Base-by-base conservation (phyloP, 2,113 vertebrate species). In the Labeo rohita region DNA sequence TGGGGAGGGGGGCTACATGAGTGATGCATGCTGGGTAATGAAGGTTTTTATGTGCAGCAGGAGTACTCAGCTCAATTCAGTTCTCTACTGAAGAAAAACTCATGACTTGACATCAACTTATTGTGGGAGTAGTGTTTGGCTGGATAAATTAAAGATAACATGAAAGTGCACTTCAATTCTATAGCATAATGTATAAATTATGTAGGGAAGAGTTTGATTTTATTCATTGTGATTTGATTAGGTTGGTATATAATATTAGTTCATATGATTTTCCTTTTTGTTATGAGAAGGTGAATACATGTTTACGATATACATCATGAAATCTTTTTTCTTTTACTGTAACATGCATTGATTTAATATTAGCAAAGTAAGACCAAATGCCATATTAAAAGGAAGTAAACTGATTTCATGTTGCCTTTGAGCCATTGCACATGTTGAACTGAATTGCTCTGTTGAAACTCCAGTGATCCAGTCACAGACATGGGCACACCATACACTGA, bases 21-120 rank as follows among this genome's bases (percentile, higher is more conserved):
- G 91, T 77, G 90, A 93, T 79, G 87, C 92, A 96, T 96, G 94
- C 95, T 96, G 94, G 90, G 91, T 94, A 90, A 92, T 66, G 78
- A 78, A 91, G 94, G 90, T 91, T 94, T 13, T 47, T 21, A 59
- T 43, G 80, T 78, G 76, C 54, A 85, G 56, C 79, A 83, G 43
- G 15, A 81, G 80, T 52, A 16, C 28, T 76, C 28, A 78, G 61
- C 43, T 80, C 54, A 77, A 49, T 85, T 80, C 39, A 85, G 59
- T 52, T 66, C 8, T 15, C 52, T 59, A 65, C n/a, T 59, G 16
- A 50, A 11, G 13, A 18, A 10, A 34, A 36, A 72, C 4, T 28
- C 28, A 28, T 28, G 28, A 28, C 28, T 28, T 28, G 28, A 28
- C 28, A 28, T 28, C 28, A 28, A 28, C 28, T 28, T 28, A 28